Percentiles rank a stretch among this genome's conserved stretches.
These are phyloP conservation scores for Lipophrys pholis DNA, from an alignment of 2,113 vertebrate genomes.

Conservation along the genomic window DNA sequence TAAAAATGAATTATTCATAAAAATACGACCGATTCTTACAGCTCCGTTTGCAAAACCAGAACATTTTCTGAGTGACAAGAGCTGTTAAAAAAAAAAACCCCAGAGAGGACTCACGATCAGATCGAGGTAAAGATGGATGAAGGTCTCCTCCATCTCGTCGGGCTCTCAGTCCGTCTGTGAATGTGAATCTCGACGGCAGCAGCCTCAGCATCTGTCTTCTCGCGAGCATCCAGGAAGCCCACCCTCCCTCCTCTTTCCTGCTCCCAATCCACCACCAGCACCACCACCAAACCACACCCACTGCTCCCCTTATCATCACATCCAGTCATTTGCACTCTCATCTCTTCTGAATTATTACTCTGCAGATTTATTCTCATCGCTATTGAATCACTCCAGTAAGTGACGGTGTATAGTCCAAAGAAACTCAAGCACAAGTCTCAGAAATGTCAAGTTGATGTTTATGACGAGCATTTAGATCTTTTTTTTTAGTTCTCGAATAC, in stretches of 20 bases:
- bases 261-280: not conserved
- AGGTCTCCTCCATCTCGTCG: conserved; percentile 72
- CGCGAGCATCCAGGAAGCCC: conserved; percentile 54
- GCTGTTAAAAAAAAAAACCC: not conserved
- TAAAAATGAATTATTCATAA: no score
- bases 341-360: not conserved
- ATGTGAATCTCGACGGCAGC: conserved; percentile 37
- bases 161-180: conserved; percentile 60
- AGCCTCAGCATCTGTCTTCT: conserved; percentile 64
- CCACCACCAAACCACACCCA: conserved; percentile 58
- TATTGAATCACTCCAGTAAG: no score
- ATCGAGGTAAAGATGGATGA: conserved; percentile 62
- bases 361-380: no score
- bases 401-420: no score
- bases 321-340: conserved; percentile 14
- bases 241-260: not conserved
- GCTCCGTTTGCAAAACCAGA: not conserved
- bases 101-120: conserved; percentile 66
- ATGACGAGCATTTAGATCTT: no score
- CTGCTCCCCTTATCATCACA: conserved; percentile 23
- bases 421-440: no score
- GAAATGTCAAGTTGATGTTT: no score
- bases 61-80: no score
- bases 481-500: no score
- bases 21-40: not conserved